phyloP scores from a whole-genome alignment of 2,888 invertebrate species.

The Microplitis deprimator region DNA sequence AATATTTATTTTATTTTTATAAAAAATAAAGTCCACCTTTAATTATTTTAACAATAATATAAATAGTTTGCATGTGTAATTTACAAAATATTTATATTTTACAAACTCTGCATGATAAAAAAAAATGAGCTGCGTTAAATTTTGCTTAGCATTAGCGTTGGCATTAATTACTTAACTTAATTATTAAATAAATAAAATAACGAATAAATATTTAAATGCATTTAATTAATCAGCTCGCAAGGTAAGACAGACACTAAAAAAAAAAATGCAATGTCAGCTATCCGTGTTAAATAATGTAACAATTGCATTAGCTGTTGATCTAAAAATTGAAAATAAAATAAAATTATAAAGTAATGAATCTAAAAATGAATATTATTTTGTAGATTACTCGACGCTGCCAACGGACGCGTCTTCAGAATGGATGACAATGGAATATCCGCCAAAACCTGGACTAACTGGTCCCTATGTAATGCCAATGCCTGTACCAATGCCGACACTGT shows the following conservation, averaged over 20 bases:
- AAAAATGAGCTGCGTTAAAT: neutral
- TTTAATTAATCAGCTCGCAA: constrained; percentile 15
- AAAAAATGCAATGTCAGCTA: neutral
- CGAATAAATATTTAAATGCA: constrained; percentile 1
- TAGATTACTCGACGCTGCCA: constrained; percentile 67
- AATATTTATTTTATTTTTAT: neutral
- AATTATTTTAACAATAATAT: neutral
- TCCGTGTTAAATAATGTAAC: constrained; percentile 1
- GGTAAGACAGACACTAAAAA: constrained; percentile 35
- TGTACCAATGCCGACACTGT: constrained; percentile 86
- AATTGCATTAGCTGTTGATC: constrained; percentile 31
- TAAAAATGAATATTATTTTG: constrained; percentile 50
- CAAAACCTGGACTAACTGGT: constrained; percentile 65
- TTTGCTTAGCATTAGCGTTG: constrained; percentile 11
- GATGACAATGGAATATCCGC: constrained; percentile 62
- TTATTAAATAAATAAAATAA: neutral
- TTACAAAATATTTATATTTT: neutral
- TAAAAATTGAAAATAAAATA: constrained; percentile 18
- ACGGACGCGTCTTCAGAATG: constrained; percentile 63
- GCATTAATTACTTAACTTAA: neutral
- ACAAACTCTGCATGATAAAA: constrained; percentile 4
- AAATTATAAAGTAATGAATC: constrained; percentile 22
- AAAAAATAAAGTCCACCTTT: neutral
- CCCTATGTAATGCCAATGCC: constrained; percentile 72
- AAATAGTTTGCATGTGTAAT: neutral